Base-by-base conservation (phyloP, 2,113 vertebrate genomes). In the Oxyura jamaicensis region DNA sequence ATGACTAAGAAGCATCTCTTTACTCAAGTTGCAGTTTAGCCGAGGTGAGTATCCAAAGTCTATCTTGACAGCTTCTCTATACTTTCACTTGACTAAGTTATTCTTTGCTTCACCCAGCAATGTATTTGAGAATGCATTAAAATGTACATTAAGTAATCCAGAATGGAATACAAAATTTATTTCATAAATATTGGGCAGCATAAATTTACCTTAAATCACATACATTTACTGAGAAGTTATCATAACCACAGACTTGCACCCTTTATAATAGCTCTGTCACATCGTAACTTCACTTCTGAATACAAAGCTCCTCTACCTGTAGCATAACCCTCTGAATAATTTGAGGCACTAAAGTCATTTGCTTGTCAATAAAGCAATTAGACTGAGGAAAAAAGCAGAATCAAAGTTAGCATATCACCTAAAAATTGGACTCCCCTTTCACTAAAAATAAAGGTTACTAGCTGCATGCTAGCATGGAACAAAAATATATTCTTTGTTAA, bases 51-150 rank as follows among this genome's bases (percentile, higher is more conserved):
- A 89, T 85, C 58, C 33, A 16, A 87, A 85, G 52, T 33, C 46
- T 56, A 36, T 48, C 31, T 29, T 39, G 59, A 92, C 63, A 94
- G 48, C 36, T 83, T 90, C 65, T 88, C 46, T 59, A 46, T n/a
- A 68, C 55, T 67, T 90, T 80, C 62, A 83, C 67, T 83, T n/a
- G 20, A 36, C 53, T 78, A 85, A 75, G 77, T 42, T 71, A 60
- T 71, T 90, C 46, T 83, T 91, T 71, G 73, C 46, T 59, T 88
- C 39, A 77, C 4, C 31, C 35, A 59, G 68, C 28, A 72, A 44
- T 81, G 88, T 36, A 66, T 13, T 77, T 31, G 29, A 65, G 75
- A 81, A 91, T 50, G 11, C 23, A 74, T 46, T 60, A 58, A 74
- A 76, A n/a, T 79, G 11, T 74, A 44, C 65, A 67, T 75, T 60